Percentiles rank a stretch among this genome's conserved stretches.
These are phyloP conservation scores for Mycetomoellerius zeteki DNA, from an alignment of 1,140 invertebrate species.

Conservation along the genomic window DNA sequence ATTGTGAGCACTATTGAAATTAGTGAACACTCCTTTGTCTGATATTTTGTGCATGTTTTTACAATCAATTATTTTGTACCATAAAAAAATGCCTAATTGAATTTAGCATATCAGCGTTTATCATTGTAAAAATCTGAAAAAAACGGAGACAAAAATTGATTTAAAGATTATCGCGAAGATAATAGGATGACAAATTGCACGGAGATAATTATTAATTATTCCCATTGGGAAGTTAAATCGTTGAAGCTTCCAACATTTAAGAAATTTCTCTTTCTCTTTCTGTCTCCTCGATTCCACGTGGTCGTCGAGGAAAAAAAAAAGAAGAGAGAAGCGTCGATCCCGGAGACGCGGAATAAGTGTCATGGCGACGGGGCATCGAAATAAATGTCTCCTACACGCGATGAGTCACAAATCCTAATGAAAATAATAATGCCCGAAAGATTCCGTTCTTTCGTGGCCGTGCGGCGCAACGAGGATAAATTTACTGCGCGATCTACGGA, in stretches of 20 bases:
- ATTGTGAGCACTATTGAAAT: not conserved
- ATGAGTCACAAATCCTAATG: constrained; percentile 86
- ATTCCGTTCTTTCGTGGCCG: constrained; percentile 72
- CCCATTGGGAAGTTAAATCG: not conserved
- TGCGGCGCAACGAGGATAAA: constrained; percentile 80
- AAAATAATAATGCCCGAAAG: constrained; percentile 82
- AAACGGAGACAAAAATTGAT: not conserved
- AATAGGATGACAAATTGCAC: constrained; percentile 5
- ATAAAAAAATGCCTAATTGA: not conserved
- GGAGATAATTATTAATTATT: constrained; percentile 58
- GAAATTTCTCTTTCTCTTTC: not conserved
- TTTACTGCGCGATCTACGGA: constrained; percentile 83
- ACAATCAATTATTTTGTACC: not conserved
- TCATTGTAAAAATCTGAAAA: not conserved
- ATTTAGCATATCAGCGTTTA: not conserved
- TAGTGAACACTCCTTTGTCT: not conserved
- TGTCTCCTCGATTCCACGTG: not conserved
- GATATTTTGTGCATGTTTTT: not conserved
- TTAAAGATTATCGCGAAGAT: not conserved
- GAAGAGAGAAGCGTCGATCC: constrained; percentile 29
- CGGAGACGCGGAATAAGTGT: constrained; percentile 59
- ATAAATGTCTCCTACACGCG: constrained; percentile 72
- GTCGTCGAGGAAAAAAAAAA: not conserved
- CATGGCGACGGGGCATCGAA: constrained; percentile 50
- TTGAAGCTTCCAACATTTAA: constrained; percentile 36